Conservation (phyloP, 2,797 vertebrate genomes). For the Melanotaenia nigrans region DNA sequence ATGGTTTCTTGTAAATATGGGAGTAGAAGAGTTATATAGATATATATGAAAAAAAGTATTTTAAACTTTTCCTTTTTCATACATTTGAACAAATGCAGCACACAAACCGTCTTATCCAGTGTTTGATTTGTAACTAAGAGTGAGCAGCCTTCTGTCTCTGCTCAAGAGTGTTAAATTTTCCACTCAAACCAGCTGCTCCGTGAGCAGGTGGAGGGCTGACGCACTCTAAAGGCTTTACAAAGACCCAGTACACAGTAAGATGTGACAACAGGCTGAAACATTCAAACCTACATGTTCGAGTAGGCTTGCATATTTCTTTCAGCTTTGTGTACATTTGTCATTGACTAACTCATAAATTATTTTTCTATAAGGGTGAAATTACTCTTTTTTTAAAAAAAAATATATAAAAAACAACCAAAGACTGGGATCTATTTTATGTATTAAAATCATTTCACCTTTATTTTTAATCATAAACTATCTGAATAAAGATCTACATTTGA, state of each 20-base stretch:
- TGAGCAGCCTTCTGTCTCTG: not conserved
- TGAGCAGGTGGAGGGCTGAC: conserved; percentile 12
- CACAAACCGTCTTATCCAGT: conserved; percentile 21
- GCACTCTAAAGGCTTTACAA: conserved; percentile 4
- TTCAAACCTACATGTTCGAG: not conserved
- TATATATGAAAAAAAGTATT: conserved; percentile 48
- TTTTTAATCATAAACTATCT: conserved; percentile 61
- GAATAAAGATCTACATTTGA: conserved; percentile 69
- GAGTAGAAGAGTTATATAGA: conserved; percentile 18
- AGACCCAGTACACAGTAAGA: not conserved
- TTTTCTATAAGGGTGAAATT: conserved; percentile 75
- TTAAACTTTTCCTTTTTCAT: conserved; percentile 32
- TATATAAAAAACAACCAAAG: conserved; percentile 70
- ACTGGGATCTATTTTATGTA: conserved; percentile 78
- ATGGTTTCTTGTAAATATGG: conserved; percentile 56
- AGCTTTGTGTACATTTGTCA: conserved; percentile 21
- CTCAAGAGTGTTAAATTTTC: not conserved
- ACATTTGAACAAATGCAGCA: conserved; percentile 22
- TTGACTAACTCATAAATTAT: conserved; percentile 71
- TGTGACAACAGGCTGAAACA: not conserved
- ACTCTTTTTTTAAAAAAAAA: conserved; percentile 66
- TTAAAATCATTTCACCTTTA: conserved; percentile 58
- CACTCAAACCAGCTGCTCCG: conserved; percentile 16
- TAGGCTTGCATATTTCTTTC: conserved; percentile 12
- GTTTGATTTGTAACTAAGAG: conserved; percentile 25